Evolutionary conservation across 2,113 vertebrate genomes (phyloP).

Genomic region (Muntiacus reevesi): DNA sequence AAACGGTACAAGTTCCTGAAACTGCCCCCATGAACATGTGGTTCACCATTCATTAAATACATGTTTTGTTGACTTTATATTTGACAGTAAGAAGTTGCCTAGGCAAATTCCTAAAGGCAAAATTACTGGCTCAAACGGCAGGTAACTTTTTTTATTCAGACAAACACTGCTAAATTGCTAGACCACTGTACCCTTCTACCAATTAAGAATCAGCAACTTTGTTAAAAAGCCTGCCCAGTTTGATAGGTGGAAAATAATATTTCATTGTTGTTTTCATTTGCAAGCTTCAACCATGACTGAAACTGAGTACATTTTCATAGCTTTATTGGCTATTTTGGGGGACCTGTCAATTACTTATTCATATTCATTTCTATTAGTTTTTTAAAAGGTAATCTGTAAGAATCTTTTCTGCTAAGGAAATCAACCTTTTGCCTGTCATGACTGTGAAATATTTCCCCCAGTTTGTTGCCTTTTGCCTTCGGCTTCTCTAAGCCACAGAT

Average conservation of each 20-base stretch:
- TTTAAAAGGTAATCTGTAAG: neutral
- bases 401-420: neutral
- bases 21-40: neutral
- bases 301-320: neutral
- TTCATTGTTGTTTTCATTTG: neutral
- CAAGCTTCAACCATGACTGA: neutral
- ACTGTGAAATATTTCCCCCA: neutral
- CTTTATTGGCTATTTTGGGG: neutral
- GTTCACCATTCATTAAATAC: neutral
- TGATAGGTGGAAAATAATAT: neutral
- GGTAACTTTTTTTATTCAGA: neutral
- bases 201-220: neutral
- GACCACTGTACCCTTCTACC: neutral
- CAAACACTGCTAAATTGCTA: neutral
- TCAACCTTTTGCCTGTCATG: neutral
- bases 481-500: neutral
- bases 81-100: neutral
- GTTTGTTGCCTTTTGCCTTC: neutral
- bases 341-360: neutral
- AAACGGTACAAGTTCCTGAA: neutral
- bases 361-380: neutral
- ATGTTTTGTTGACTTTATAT: neutral
- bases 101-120: neutral
- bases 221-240: neutral
- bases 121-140: neutral